Evolutionary conservation across 2,797 vertebrate species (phyloP), one percentile per base, ranked within the genome.

Genomic region (Pteronotus mesoamericanus): DNA sequence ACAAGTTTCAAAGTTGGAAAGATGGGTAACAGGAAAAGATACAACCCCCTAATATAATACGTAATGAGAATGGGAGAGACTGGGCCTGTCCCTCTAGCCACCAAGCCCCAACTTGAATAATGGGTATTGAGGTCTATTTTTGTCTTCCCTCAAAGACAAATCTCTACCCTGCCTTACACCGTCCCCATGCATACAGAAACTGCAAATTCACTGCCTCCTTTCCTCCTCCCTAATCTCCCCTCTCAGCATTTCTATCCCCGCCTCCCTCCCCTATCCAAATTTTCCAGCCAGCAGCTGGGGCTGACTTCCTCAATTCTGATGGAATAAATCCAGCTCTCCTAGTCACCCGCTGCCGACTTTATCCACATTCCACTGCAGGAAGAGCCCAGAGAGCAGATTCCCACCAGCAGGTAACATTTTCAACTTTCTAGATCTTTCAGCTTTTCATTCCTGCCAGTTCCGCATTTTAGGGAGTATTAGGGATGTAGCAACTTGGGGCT

Each of bases 261-360:
- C 95, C 95, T 96, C 84, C 91, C 68, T 91, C 29, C 34, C 88
- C 95, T 93, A 88, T 82, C 95, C 97, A 97, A 71, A 97, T 93
- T 98, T 98, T 98, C 98, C 98, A 97, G 95, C 91, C 57, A 48
- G 32, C 74, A 39, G 75, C 93, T 96, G 77, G 64, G 89, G 86
- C 93, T 77, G 94, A 98, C 98, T 98, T 98, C 97, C 98, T 94
- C 96, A 98, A 97, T 94, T 69, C 91, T 94, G 77, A 86, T 87
- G 59, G 80, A 97, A 98, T 98, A 98, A 98, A 97, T 96, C 77
- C 83, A 95, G 61, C 79, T n/a, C 19, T 21, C 75, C 78, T n/a
- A 75, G 66, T 78, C 78, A 26, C 84, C 75, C 8, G 6, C 75
- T 8, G 6, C 46, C 55, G 90, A 55, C 86, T 84, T 55, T 80